These are phyloP conservation scores for Augochlorella aurata DNA, from an alignment of 2,888 invertebrate species.

Conservation along the genomic window DNA sequence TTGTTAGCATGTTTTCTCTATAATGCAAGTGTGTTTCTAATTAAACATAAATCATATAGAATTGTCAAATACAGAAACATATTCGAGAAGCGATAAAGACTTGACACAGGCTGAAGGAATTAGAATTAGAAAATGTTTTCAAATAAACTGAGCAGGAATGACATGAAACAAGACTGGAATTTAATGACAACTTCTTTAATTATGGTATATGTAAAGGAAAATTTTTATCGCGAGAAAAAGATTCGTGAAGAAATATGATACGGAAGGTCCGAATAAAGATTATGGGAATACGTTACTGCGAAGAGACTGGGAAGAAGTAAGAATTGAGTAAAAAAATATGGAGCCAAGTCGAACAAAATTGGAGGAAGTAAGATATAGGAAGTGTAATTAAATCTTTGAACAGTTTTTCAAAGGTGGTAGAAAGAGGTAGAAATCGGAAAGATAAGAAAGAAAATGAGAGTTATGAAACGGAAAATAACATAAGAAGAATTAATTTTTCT, in stretches of 20 bases:
- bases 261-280: background rate
- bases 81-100: slow-evolving; percentile 6
- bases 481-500: background rate
- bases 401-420: background rate
- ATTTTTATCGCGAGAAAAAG: background rate
- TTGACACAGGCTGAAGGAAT: slow-evolving; percentile 4
- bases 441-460: background rate
- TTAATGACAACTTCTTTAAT: background rate
- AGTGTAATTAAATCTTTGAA: background rate
- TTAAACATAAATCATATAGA: slow-evolving; percentile 8
- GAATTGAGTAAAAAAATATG: too few relatives aligned
- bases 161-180: background rate
- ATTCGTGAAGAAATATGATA: background rate
- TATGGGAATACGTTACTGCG: background rate
- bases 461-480: background rate
- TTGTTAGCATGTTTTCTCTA: slow-evolving; percentile 15
- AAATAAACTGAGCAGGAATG: background rate
- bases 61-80: background rate
- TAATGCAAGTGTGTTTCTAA: slow-evolving; percentile 10
- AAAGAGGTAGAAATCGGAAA: background rate
- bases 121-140: slow-evolving; percentile 2
- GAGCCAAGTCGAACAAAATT: too few relatives aligned
- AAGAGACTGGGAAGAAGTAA: background rate
- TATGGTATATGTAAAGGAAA: background rate
- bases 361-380: background rate